A percentile compares a stretch with the other conserved stretches of the same genome.
phyloP scores from a whole-genome alignment of 35 echinoderm and acorn worm genomes.

The Ptychodera flava region DNA sequence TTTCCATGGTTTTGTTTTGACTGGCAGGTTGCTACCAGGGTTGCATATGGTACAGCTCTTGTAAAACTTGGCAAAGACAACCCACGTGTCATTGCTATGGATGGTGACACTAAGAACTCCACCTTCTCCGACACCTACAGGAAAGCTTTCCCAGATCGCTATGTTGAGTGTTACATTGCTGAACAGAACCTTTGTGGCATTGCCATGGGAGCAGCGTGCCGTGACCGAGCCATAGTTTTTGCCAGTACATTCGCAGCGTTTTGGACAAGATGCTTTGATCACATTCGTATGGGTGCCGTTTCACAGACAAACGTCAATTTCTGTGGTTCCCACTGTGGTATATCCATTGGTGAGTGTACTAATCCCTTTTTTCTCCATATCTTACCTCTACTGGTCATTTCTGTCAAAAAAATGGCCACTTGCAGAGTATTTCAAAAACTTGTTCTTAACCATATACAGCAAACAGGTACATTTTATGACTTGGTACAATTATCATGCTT shows the following conservation, averaged over 20 bases:
- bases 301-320: constrained; percentile 98
- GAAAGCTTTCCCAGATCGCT: constrained; percentile 68
- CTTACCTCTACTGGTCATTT: too few species aligned
- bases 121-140: constrained; percentile 73
- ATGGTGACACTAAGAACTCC: constrained; percentile 98
- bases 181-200: constrained; percentile 95
- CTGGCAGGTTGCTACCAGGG: constrained; percentile 89
- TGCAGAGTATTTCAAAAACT: neutral
- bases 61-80: constrained; percentile 60
- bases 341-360: constrained; percentile 82
- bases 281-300: constrained; percentile 96
- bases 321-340: constrained; percentile 84
- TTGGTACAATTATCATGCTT: neutral
- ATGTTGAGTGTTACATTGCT: constrained; percentile 95
- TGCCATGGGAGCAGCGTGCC: constrained; percentile 70
- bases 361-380: too few species aligned
- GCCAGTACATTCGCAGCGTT: constrained; percentile 93
- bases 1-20: too few species aligned
- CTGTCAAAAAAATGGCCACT: neutral
- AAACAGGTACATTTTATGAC: neutral
- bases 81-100: constrained; percentile 55
- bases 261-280: constrained; percentile 76
- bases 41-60: constrained; percentile 86
- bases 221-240: constrained; percentile 79
- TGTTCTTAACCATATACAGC: neutral